phyloP scores from a whole-genome alignment of 2,888 invertebrate species.

The Lacanobia wlatinum region DNA sequence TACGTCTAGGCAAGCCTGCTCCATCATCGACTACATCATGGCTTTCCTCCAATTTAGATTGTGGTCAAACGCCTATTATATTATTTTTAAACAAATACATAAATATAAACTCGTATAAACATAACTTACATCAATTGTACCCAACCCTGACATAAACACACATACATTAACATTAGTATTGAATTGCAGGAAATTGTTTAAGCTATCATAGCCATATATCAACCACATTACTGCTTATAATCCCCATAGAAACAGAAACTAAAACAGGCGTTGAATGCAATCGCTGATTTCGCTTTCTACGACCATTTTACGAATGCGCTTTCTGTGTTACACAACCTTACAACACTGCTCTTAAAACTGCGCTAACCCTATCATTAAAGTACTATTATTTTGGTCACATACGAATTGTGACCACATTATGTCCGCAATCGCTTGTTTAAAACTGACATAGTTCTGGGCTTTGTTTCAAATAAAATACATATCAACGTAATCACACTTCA shows the following conservation, averaged over 20 bases:
- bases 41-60: too few species aligned
- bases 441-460: constrained; percentile 12
- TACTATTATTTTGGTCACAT: constrained; percentile 74
- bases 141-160: constrained; percentile 2
- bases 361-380: constrained; percentile 71
- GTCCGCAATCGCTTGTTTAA: constrained; percentile 31
- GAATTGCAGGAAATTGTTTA: constrained; percentile 36
- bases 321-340: constrained; percentile 75
- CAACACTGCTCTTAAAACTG: constrained; percentile 69
- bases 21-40: too few species aligned
- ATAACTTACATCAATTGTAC: background rate
- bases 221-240: constrained; percentile 36
- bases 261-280: constrained; percentile 58
- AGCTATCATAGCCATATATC: constrained; percentile 20
- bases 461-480: constrained; percentile 38
- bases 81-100: too few species aligned
- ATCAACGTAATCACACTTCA: constrained; percentile 32
- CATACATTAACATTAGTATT: constrained; percentile 22
- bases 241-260: constrained; percentile 42
- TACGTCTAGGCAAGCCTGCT: too few species aligned
- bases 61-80: too few species aligned
- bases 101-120: too few species aligned
- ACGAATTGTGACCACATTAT: constrained; percentile 55
- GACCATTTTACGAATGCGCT: constrained; percentile 73
- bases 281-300: constrained; percentile 71